Conservation (phyloP, 2,797 vertebrate species). For the Silurus lanzhouensis region DNA sequence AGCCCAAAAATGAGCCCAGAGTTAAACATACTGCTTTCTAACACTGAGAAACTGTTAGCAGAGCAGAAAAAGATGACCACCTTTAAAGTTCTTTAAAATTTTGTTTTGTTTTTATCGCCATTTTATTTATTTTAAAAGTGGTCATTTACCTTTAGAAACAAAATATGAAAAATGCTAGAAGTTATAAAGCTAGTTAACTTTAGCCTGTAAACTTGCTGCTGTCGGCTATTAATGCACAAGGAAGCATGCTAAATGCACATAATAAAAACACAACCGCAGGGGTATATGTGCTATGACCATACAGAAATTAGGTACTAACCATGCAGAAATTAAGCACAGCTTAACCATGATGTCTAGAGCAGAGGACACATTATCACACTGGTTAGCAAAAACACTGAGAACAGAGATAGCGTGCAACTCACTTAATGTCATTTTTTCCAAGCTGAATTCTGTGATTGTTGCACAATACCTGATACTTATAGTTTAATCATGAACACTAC, state of each 20-base stretch:
- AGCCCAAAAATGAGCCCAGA: not conserved
- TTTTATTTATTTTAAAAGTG: not conserved
- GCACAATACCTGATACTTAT: not conserved
- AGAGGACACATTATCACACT: not conserved
- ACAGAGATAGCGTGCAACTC: not conserved
- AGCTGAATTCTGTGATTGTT: not conserved
- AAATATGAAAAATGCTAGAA: not conserved
- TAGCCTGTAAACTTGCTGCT: not conserved
- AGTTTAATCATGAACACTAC: not conserved
- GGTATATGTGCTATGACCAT: not conserved
- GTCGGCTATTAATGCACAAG: not conserved
- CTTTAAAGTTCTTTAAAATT: not conserved
- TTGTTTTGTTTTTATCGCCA: not conserved
- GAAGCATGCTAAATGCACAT: not conserved
- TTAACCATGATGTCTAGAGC: not conserved
- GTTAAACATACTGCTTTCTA: not conserved
- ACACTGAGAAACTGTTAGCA: slow-evolving; percentile 4
- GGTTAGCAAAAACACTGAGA: too few species aligned
- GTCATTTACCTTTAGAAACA: not conserved
- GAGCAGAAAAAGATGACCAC: not conserved
- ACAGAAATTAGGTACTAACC: not conserved
- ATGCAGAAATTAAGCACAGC: not conserved
- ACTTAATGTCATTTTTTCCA: not conserved
- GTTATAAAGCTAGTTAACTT: not conserved
- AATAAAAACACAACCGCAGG: not conserved